phyloP scores from a whole-genome alignment of 2,113 vertebrate genomes.

The Catharus bicknelli region DNA sequence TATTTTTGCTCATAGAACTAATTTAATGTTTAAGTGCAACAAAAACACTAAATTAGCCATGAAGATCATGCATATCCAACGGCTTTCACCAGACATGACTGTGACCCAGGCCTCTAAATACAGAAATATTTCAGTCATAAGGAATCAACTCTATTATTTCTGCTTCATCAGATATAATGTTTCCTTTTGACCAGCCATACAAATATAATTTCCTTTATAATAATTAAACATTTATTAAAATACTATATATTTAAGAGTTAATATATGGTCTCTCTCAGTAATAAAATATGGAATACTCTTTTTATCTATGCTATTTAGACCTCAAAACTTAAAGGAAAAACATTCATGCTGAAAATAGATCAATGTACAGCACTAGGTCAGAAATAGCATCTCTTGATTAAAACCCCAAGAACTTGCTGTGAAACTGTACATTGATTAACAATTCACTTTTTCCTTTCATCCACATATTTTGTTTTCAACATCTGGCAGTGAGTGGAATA shows the following conservation, averaged over 20 bases:
- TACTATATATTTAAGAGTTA: conserved; percentile 50
- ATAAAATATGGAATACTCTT: conserved; percentile 66
- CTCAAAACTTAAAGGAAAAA: conserved; percentile 56
- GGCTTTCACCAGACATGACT: conserved; percentile 61
- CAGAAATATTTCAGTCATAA: conserved; percentile 40
- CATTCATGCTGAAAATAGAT: conserved; percentile 65
- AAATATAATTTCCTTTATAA: conserved; percentile 51
- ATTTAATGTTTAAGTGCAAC: conserved; percentile 71
- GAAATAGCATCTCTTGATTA: conserved; percentile 32
- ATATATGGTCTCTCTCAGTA: conserved; percentile 60
- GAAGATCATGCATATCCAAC: conserved; percentile 66
- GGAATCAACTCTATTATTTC: conserved; percentile 21
- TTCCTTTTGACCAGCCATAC: conserved; percentile 27
- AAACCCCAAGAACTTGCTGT: conserved; percentile 22
- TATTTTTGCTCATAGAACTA: conserved; percentile 65
- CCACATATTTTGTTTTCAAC: neutral
- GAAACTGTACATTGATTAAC: conserved; percentile 30
- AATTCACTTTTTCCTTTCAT: conserved; percentile 16
- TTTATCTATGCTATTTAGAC: conserved; percentile 3
- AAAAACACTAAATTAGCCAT: conserved; percentile 70
- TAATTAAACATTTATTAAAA: conserved; percentile 60
- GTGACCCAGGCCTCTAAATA: conserved; percentile 63
- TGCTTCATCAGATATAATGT: conserved; percentile 34
- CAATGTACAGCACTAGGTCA: conserved; percentile 63
- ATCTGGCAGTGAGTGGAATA: conserved; percentile 72